Evolutionary conservation across 2,797 vertebrate genomes (phyloP), one percentile per base, ranked within the genome.

Genomic region (Lindbergichthys nudifrons): DNA sequence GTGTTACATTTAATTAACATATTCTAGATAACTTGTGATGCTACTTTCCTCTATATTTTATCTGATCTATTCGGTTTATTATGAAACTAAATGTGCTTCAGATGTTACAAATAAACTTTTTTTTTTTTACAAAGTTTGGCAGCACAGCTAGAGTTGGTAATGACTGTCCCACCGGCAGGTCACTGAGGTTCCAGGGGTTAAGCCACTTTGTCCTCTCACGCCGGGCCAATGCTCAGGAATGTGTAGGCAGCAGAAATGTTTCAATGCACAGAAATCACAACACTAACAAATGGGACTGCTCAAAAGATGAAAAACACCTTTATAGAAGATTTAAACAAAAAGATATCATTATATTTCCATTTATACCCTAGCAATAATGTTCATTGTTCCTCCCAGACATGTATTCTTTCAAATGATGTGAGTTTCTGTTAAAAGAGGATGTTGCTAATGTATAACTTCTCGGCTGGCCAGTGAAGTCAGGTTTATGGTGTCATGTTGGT

Each of bases 401-500:
- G 3, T 32, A 43, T 60, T 63, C 47, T 65, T 41, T 51, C 5
- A 39, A 42, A 3, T n/a, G 12, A 3, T 62, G 45, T 47, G 5
- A 0, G 26, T 42, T 74, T 87, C 16, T 67, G 5, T 1, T 64
- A 10, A 86, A 90, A 87, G 86, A 83, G 81, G 88, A 90, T 82
- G 87, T 87, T 75, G 26, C 14, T 63, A 5, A 45, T 21, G 13
- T 9, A 42, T 3, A 43, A 83, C 86, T 89, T 90, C 88, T 26
- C 72, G 84, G 66, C 43, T 57, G 45, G 21, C 72, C 65, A 64
- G 43, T 69, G 30, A 32, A 60, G 12, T 41, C 15, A 45, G 16
- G 51, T 65, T 77, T 57, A 70, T 72, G 4, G 4, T 59, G 15
- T 11, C 59, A 52, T 42, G 30, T 45, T 39, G 36, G 52, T 72